Conservation (phyloP, 2,888 invertebrate species). For the Odiellus spinosus region DNA sequence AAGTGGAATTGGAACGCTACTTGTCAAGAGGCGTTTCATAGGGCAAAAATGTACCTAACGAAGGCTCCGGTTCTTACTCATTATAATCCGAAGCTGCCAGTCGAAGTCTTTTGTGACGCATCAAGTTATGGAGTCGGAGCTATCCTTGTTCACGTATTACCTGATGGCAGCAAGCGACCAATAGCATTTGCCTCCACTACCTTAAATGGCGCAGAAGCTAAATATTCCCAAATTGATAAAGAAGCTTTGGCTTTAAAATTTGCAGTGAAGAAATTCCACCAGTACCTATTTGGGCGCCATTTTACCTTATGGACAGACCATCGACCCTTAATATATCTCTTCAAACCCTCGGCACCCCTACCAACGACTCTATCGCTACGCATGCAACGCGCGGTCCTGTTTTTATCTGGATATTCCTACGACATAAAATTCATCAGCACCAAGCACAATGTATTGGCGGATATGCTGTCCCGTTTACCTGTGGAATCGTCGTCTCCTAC, state of each 20-base stretch:
- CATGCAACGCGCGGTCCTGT: slow-evolving; percentile 5
- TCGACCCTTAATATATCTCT: slow-evolving; percentile 25
- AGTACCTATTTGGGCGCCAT: slow-evolving; percentile 28
- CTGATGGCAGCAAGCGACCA: slow-evolving; percentile 27
- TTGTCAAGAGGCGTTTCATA: slow-evolving; percentile 16
- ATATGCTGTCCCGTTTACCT: slow-evolving; percentile 4
- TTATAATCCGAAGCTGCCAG: slow-evolving; percentile 22
- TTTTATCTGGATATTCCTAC: slow-evolving; percentile 4
- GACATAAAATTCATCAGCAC: not conserved
- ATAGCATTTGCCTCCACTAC: slow-evolving; percentile 20
- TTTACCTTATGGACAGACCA: slow-evolving; percentile 32
- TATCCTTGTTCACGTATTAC: slow-evolving; percentile 23
- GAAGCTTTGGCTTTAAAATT: slow-evolving; percentile 29
- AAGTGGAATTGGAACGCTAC: slow-evolving; percentile 16
- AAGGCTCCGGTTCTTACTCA: slow-evolving; percentile 22
- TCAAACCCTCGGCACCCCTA: not conserved
- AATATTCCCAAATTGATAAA: slow-evolving; percentile 11
- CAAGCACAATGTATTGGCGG: slow-evolving; percentile 1
- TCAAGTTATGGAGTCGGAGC: slow-evolving; percentile 22
- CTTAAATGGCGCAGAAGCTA: slow-evolving; percentile 15
- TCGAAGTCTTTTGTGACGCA: slow-evolving; percentile 29
- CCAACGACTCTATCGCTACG: slow-evolving; percentile 3
- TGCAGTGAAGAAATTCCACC: slow-evolving; percentile 29
- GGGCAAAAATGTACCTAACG: slow-evolving; percentile 20
- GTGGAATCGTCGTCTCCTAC: no score